Evolutionary conservation across 1,140 invertebrate species (phyloP), one percentile per base, ranked within the genome.

Genomic region (Scaptomyza pallida): DNA sequence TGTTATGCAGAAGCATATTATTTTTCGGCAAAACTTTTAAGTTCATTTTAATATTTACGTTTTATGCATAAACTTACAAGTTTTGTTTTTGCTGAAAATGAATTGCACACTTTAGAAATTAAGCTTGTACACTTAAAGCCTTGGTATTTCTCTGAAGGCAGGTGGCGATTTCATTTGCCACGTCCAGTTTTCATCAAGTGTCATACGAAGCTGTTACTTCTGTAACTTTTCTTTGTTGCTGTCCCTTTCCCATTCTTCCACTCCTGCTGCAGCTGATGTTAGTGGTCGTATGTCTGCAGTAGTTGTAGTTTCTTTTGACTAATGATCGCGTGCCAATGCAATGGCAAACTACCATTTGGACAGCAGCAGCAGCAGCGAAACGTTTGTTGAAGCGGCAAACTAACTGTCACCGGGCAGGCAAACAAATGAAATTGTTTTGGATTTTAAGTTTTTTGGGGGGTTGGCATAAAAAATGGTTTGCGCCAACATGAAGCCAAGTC

Each of bases 271-370:
- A 16, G 30, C 16, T 51, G 55, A 37, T 52, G 51, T 19, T 30
- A 26, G 15, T 61, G 19, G 10, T n/a, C n/a, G n/a, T 35, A 33
- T 62, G 50, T 52, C 51, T 17, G 5, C 23, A 26, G 23, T 4
- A 6, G 23, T 62, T 60, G 51, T 68, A 78, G 64, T 37, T 71
- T 68, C 15, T 19, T 54, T 56, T 82, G 78, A 88, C 82, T 89
- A 88, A 88, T 88, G 82, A 88, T 88, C 83, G 82, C 82, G 82
- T 88, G 82, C 72, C 83, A 75, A 72, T 78, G 72, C 41, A 67
- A 63, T 72, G 78, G 62, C 78, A 72, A 81, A 72, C 60, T 67
- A 56, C 74, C 74, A 86, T 35, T 74, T 71, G 56, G 21, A 60
- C 70, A 72, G 75, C 68, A n/a, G 12, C 9, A 64, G 48, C 52